Evolutionary conservation across 2,113 vertebrate species (phyloP).

Genomic region (Leptosomus discolor): DNA sequence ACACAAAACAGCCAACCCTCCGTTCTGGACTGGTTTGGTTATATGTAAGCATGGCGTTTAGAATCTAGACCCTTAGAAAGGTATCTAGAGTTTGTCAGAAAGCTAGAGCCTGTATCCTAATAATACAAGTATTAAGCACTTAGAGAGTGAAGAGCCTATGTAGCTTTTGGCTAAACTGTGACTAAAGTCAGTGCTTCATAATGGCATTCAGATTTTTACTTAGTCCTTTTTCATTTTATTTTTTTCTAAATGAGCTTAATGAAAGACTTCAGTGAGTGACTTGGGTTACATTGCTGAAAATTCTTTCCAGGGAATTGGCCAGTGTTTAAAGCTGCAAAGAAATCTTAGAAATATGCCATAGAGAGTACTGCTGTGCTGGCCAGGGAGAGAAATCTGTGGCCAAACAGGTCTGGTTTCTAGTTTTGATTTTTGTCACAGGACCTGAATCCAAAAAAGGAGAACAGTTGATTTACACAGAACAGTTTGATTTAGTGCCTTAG

Average conservation of each 20-base stretch:
- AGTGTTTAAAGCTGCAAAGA: neutral
- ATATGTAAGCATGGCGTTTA: neutral
- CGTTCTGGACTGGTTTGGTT: neutral
- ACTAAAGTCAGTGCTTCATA: neutral
- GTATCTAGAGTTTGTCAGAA: neutral
- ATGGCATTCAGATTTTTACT: neutral
- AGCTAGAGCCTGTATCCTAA: neutral
- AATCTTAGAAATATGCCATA: neutral
- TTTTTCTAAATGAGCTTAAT: neutral
- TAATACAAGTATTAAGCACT: neutral
- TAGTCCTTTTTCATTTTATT: neutral
- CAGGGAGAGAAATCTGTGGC: neutral
- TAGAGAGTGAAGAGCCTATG: fast-evolving
- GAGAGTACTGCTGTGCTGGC: neutral
- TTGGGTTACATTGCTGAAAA: neutral
- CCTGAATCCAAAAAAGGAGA: neutral
- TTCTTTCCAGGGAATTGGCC: neutral
- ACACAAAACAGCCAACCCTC: neutral
- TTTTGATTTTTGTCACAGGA: neutral
- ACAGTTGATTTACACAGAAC: neutral
- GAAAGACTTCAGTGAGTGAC: neutral
- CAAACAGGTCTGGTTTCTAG: neutral
- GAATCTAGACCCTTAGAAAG: neutral
- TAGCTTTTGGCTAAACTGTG: neutral
- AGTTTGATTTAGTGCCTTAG: neutral